These are phyloP conservation scores for Tursiops truncatus DNA, from an alignment of 2,113 vertebrate genomes.

Conservation along the genomic window DNA sequence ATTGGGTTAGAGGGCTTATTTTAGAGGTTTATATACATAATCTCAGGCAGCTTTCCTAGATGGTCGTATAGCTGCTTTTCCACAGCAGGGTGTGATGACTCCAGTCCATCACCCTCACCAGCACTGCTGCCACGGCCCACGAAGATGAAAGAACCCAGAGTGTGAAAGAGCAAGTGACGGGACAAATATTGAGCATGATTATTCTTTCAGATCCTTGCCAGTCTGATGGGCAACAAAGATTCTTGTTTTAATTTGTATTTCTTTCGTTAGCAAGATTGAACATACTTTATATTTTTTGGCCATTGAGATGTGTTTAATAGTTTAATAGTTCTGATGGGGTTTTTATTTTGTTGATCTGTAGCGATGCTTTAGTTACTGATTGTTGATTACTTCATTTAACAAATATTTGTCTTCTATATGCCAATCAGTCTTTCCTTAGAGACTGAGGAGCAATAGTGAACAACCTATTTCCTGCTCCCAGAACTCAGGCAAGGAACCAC, in stretches of 20 bases:
- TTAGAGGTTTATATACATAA: background rate
- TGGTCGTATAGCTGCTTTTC: background rate
- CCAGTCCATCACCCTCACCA: accelerated
- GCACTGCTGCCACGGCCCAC: background rate
- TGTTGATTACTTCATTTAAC: background rate
- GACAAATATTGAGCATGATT: no score
- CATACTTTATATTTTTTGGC: background rate
- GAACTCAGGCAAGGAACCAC: background rate
- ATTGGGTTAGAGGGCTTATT: background rate
- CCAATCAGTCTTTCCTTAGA: background rate
- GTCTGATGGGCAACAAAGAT: background rate
- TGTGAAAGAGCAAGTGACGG: background rate
- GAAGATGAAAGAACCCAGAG: accelerated
- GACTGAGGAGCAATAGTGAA: background rate
- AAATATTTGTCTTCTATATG: background rate
- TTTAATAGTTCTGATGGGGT: background rate
- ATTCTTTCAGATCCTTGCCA: background rate
- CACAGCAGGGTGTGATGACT: background rate
- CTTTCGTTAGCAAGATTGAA: background rate
- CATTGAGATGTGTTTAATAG: background rate
- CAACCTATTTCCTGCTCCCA: background rate
- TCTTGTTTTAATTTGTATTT: background rate
- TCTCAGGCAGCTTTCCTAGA: background rate
- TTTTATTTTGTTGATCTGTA: conserved; percentile 16
- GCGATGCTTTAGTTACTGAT: background rate